Evolutionary conservation across 2,113 vertebrate species (phyloP).

Genomic region (Callocephalon fimbriatum): DNA sequence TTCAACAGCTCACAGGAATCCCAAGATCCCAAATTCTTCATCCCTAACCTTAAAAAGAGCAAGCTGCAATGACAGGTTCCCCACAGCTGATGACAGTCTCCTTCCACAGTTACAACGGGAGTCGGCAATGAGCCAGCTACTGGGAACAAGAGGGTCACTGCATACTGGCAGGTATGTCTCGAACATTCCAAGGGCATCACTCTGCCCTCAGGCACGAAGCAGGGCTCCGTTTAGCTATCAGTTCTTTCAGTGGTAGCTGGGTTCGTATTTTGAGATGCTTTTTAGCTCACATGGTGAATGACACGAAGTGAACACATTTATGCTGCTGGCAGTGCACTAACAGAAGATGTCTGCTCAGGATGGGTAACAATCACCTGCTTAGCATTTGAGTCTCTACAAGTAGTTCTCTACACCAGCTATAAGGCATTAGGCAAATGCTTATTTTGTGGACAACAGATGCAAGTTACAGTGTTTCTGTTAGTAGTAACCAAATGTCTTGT

Average conservation of each 20-base stretch:
- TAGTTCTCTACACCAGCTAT: conserved; percentile 45
- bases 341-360: neutral
- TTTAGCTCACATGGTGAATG: neutral
- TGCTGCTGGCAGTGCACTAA: conserved; percentile 8
- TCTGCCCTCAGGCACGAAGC: neutral
- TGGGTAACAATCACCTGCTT: neutral
- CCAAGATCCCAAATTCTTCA: neutral
- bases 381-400: neutral
- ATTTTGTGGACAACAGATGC: conserved; percentile 4
- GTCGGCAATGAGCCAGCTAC: neutral
- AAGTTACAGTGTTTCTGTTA: conserved; percentile 36
- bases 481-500: neutral
- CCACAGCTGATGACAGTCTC: conserved; percentile 6
- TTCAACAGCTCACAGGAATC: neutral
- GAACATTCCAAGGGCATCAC: neutral
- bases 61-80: conserved; percentile 21
- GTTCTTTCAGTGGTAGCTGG: neutral
- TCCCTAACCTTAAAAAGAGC: neutral
- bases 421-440: conserved; percentile 59
- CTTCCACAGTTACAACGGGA: neutral
- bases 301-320: neutral
- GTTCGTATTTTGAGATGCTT: neutral
- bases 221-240: neutral
- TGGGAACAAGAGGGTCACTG: neutral
- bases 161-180: neutral